Percentiles rank a stretch among this genome's conserved stretches.
phyloP scores from a whole-genome alignment of 2,888 invertebrate species.

The Amphipoea lucens region DNA sequence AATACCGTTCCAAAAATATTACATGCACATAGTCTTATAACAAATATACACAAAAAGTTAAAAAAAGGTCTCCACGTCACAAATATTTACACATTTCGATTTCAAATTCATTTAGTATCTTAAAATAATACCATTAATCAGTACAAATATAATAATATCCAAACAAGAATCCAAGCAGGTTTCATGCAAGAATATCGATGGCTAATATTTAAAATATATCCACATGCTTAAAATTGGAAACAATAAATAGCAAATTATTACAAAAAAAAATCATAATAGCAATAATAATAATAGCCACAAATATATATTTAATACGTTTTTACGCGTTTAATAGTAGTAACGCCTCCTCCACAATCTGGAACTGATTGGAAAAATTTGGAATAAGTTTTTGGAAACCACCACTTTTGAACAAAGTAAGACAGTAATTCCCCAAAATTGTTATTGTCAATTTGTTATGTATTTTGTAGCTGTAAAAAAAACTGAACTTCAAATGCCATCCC shows the following conservation, averaged over 20 bases:
- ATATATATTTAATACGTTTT: slow-evolving; percentile 69
- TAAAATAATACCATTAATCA: slow-evolving; percentile 4
- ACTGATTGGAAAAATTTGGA: slow-evolving; percentile 71
- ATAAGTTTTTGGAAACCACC: slow-evolving; percentile 51
- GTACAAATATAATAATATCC: slow-evolving; percentile 18
- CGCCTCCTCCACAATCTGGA: slow-evolving; percentile 87
- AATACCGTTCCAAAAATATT: slow-evolving; percentile 7
- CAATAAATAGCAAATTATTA: slow-evolving; percentile 52
- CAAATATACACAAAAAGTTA: slow-evolving; percentile 1
- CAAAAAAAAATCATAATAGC: slow-evolving; percentile 59
- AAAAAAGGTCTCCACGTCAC: not conserved
- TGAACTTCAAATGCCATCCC: not conserved
- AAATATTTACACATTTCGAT: slow-evolving; percentile 42
- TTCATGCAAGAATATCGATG: slow-evolving; percentile 55
- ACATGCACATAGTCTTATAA: slow-evolving; percentile 22
- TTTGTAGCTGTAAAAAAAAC: not conserved
- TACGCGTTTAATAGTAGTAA: slow-evolving; percentile 85
- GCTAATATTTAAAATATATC: slow-evolving; percentile 25
- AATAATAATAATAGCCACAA: slow-evolving; percentile 69
- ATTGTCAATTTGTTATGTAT: not conserved
- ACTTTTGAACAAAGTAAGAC: slow-evolving; percentile 27
- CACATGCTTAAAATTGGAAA: slow-evolving; percentile 56
- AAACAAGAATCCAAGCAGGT: slow-evolving; percentile 48
- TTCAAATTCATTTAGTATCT: not conserved
- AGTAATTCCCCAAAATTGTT: not conserved